Evolutionary conservation across 1,140 invertebrate genomes (phyloP), one percentile per base, ranked within the genome.

Genomic region (Physella acuta): DNA sequence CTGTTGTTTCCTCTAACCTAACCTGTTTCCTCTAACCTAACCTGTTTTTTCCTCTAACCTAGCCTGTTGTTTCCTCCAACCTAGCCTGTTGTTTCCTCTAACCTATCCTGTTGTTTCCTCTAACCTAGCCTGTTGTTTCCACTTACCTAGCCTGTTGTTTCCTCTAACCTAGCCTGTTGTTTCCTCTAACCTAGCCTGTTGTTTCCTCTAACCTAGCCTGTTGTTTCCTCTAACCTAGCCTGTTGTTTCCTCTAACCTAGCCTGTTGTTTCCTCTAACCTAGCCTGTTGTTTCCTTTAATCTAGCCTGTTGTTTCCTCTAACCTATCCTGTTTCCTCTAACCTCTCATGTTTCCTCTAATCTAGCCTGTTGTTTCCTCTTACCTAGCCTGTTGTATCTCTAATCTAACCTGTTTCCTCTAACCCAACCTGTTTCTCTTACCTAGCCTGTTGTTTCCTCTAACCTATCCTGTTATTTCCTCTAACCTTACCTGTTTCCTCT

Each of bases 331-430:
- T 55, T n/a, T n/a, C n/a, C n/a, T n/a, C n/a, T n/a, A n/a, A n/a
- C n/a, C n/a, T n/a, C n/a, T n/a, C n/a, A n/a, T 55, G n/a, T n/a
- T n/a, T n/a, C n/a, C n/a, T n/a, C n/a, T n/a, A n/a, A n/a, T n/a
- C n/a, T n/a, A n/a, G n/a, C n/a, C n/a, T n/a, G n/a, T n/a, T n/a
- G n/a, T n/a, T n/a, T n/a, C n/a, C n/a, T n/a, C n/a, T n/a, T n/a
- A n/a, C n/a, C n/a, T n/a, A n/a, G n/a, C 26, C 16, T 30, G 28
- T 60, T 60, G n/a, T n/a, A n/a, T 60, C 33, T 60, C 11, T 60
- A 11, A 4, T 34, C 4, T 55, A 67, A 74, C 64, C 73, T 68
- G 74, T 80, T 39, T 77, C 80, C 62, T 81, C 78, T 70, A 78
- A 80, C n/a, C n/a, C n/a, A 24, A 8, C 26, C 8, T 55, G 53